Conservation (phyloP, 2,113 vertebrate genomes). For the Corapipo altera region DNA sequence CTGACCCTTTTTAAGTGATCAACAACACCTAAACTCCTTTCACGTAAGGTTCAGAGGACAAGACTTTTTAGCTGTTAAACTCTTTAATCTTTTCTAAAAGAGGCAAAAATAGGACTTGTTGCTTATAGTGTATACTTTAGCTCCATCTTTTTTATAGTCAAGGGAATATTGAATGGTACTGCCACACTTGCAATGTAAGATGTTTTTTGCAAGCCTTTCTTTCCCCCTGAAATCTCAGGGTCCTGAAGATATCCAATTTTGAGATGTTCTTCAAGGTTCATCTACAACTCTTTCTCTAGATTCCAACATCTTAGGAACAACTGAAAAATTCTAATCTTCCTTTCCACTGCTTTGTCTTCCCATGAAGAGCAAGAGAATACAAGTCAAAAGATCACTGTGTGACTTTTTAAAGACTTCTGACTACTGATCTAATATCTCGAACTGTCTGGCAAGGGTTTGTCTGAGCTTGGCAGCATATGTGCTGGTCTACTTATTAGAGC, state of each 20-base stretch:
- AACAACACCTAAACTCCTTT: background rate
- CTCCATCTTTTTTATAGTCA: background rate
- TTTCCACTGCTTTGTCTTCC: background rate
- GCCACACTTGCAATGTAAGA: background rate
- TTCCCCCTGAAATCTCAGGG: background rate
- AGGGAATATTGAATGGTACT: background rate
- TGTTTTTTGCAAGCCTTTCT: background rate
- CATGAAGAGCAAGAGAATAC: background rate
- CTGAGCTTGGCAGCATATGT: background rate
- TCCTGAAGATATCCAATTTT: background rate
- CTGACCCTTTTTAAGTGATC: background rate
- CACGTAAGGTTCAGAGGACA: background rate
- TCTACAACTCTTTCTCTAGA: background rate
- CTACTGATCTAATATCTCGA: background rate
- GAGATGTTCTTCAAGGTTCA: background rate
- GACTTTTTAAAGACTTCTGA: background rate
- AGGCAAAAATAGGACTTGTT: background rate
- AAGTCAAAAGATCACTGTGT: background rate
- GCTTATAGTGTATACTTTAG: background rate
- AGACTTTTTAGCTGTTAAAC: background rate
- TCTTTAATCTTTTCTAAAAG: background rate
- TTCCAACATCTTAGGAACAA: background rate
- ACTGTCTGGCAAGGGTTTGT: background rate
- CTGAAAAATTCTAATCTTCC: background rate
- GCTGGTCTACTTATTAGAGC: background rate